A percentile compares a stretch with the other conserved stretches of the same genome.
Conservation (phyloP, 2,113 vertebrate genomes). For the Neotoma lepida region DNA sequence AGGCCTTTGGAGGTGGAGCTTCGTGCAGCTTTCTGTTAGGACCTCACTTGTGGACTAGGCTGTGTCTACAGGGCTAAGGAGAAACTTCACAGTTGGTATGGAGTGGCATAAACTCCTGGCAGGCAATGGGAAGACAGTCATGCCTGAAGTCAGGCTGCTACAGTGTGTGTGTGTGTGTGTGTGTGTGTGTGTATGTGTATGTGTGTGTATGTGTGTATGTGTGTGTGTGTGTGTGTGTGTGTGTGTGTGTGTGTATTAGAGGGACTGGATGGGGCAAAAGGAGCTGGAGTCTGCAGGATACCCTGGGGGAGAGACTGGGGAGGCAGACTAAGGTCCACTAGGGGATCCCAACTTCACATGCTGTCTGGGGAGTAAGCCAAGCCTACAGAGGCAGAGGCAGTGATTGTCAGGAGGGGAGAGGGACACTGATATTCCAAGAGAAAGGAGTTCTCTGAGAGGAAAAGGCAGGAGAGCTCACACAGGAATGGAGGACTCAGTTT, state of each 20-base stretch:
- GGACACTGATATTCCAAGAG: not conserved
- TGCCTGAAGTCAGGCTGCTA: slow-evolving; percentile 7
- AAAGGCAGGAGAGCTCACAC: slow-evolving; percentile 57
- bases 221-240: no score
- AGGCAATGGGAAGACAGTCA: slow-evolving; percentile 34
- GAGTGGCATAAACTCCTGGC: slow-evolving; percentile 62
- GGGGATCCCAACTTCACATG: slow-evolving; percentile 82
- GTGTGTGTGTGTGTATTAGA: no score
- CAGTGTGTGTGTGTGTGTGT: not conserved
- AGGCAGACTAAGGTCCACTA: not conserved
- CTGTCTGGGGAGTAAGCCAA: slow-evolving; percentile 70
- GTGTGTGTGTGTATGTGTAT: no score
- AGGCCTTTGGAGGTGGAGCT: slow-evolving; percentile 35
- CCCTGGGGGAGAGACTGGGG: slow-evolving; percentile 81
- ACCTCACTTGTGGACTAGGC: slow-evolving; percentile 8
- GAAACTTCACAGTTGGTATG: not conserved
- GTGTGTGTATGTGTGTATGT: no score
- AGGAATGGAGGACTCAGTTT: fast-evolving
- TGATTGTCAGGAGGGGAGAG: not conserved
- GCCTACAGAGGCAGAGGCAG: slow-evolving; percentile 36
- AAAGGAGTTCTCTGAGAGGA: slow-evolving; percentile 43
- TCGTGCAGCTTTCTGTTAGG: not conserved
- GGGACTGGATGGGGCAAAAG: slow-evolving; percentile 30
- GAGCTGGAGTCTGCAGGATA: not conserved
- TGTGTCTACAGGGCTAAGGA: fast-evolving